Conservation (phyloP, 1,140 invertebrate genomes). For the Euschistus heros region DNA sequence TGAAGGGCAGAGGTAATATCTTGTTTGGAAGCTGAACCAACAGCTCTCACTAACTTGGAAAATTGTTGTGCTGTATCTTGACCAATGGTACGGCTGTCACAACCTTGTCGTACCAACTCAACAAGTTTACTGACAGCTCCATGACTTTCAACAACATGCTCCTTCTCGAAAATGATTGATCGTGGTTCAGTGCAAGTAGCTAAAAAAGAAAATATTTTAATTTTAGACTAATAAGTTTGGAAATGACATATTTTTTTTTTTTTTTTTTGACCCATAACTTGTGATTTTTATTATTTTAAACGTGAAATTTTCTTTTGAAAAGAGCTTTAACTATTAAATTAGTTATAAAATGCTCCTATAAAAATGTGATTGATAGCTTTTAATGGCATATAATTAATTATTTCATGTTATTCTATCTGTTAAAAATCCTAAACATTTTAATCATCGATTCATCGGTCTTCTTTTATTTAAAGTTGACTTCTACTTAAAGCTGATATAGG, state of each 20-base stretch:
- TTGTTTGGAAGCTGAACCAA: constrained; percentile 49
- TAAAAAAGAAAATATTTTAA: constrained; percentile 13
- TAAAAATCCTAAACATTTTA: no score
- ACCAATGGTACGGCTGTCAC: constrained; percentile 22
- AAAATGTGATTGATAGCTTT: no score
- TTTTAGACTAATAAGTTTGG: background rate
- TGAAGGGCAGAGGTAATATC: constrained; percentile 56
- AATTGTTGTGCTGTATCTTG: constrained; percentile 51
- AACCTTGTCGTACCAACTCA: constrained; percentile 7
- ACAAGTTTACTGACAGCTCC: background rate
- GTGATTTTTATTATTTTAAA: background rate
- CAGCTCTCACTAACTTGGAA: constrained; percentile 50
- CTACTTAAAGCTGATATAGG: no score
- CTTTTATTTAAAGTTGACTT: no score
- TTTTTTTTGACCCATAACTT: background rate
- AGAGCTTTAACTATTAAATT: no score
- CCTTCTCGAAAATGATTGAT: constrained; percentile 54
- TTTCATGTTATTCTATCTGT: no score
- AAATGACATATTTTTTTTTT: background rate
- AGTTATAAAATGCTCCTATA: no score
- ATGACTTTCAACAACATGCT: constrained; percentile 9
- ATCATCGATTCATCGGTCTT: no score
- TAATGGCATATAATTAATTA: no score
- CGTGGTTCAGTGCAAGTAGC: constrained; percentile 39
- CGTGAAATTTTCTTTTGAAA: background rate